phyloP scores from a whole-genome alignment of 2,888 invertebrate species.

The Nasonia oneida region DNA sequence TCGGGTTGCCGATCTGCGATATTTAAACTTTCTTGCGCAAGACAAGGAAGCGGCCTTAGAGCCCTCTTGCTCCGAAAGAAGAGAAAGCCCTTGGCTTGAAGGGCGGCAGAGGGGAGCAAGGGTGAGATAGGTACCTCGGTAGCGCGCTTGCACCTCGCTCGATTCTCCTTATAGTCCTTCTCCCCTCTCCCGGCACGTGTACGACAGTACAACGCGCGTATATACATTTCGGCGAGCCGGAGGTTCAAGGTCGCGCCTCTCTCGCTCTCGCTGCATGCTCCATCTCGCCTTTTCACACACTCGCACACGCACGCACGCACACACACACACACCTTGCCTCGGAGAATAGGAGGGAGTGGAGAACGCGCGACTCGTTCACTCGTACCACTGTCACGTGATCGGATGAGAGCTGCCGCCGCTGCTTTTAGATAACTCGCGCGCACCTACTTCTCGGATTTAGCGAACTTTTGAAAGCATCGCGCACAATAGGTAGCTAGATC shows the following conservation, averaged over 20 bases:
- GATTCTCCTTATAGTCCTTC: not conserved
- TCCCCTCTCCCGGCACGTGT: not conserved
- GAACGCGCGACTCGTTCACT: slow-evolving; percentile 41
- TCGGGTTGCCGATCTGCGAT: not conserved
- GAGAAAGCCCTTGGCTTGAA: too few relatives aligned
- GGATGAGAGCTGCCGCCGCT: not conserved
- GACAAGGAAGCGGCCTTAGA: too few relatives aligned
- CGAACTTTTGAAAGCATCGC: not conserved
- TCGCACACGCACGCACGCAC: not conserved
- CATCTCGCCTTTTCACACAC: not conserved
- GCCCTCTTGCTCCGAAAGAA: too few relatives aligned
- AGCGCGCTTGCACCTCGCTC: not conserved
- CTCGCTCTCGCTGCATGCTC: not conserved
- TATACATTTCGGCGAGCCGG: slow-evolving; percentile 9
- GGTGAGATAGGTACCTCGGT: not conserved
- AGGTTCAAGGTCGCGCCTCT: slow-evolving; percentile 52
- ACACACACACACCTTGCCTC: not conserved
- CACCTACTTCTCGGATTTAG: not conserved
- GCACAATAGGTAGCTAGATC: too few relatives aligned
- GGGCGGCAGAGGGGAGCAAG: not conserved
- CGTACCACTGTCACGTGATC: slow-evolving; percentile 51
- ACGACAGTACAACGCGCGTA: not conserved
- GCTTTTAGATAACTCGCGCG: slow-evolving; percentile 27
- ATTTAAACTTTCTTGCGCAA: too few relatives aligned
- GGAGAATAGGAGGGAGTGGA: not conserved